Evolutionary conservation across 2,113 vertebrate species (phyloP), one percentile per base, ranked within the genome.

Genomic region (Seriola aureovittata): DNA sequence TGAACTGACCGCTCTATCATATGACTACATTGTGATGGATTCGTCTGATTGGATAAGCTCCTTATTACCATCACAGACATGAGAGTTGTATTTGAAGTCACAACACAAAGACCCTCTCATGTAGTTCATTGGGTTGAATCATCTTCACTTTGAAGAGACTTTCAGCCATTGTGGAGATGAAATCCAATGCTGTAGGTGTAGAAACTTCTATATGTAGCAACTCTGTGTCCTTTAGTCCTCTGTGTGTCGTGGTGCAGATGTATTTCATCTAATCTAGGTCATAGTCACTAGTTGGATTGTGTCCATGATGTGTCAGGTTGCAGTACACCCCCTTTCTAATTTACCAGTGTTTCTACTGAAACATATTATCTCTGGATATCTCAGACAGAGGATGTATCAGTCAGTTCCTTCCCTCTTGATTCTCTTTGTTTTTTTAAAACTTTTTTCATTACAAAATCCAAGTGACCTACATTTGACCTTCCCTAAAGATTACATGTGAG

Each of bases 261-360:
- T 73, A 84, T 84, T 87, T 72, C 52, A 48, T 73, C 68, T 78
- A 75, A 89, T 86, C 38, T 84, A 75, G 87, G 85, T 70, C 78
- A 76, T 50, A 80, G 76, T 80, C 60, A 34, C 58, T 12, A 70
- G 64, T 69, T 81, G 59, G 79, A 82, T 76, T 67, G 57, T 81
- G 71, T 92, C 65, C 75, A 66, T 36, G 14, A 16, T 68, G 90
- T 85, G 63, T 95, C 84, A 55, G 78, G 73, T 95, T 94, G 86
- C 92, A 77, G 62, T 10, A 10, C 72, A 86, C 86, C 54, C 81
- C 92, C 91, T 72, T 78, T 78, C 88, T 84, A 72, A 86, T 81
- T 91, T 88, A 55, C 32, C 52, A 75, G 65, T 52, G 21, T 84
- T 77, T 50, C 34, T 32, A 3, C 57, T 70, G 68, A 80, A 90